phyloP scores from a whole-genome alignment of 2,797 vertebrate species.

The Mormyrus hasselquistii region DNA sequence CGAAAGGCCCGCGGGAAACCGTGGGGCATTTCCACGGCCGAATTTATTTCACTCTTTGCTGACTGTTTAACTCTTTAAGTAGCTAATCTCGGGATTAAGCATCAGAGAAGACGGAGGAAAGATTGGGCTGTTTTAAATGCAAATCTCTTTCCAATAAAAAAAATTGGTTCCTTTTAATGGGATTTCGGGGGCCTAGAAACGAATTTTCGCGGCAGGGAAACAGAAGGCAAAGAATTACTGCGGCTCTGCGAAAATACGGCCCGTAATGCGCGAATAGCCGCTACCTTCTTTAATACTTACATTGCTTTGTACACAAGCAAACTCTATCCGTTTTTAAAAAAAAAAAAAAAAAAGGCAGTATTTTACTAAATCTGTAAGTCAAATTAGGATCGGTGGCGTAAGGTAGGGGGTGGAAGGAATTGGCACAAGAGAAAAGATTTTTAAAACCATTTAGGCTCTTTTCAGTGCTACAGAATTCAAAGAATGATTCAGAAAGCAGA shows the following conservation, averaged over 20 bases:
- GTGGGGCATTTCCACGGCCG: constrained; percentile 14
- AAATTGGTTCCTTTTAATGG: constrained; percentile 76
- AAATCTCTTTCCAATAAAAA: constrained; percentile 79
- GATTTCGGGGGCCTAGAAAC: constrained; percentile 70
- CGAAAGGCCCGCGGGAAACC: constrained; percentile 4
- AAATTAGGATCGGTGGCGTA: constrained; percentile 6
- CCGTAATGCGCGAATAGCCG: neutral
- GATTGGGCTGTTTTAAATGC: constrained; percentile 68
- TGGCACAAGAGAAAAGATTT: constrained; percentile 11
- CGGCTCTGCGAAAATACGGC: constrained; percentile 36
- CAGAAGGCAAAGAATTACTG: constrained; percentile 56
- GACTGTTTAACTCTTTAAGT: constrained; percentile 72
- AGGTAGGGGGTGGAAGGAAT: neutral
- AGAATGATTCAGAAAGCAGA: constrained; percentile 32
- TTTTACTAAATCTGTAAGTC: constrained; percentile 17
- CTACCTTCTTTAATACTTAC: constrained; percentile 8
- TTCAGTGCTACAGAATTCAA: constrained; percentile 27
- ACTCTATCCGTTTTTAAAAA: neutral
- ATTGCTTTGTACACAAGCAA: constrained; percentile 7
- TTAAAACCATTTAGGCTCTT: constrained; percentile 25
- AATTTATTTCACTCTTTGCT: constrained; percentile 51
- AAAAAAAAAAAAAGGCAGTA: neutral
- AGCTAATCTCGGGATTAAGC: constrained; percentile 69
- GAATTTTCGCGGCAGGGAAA: constrained; percentile 65
- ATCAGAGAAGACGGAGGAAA: constrained; percentile 28